Evolutionary conservation across 2,797 vertebrate species (phyloP).

Genomic region (Hyperoplus lanceolatus): DNA sequence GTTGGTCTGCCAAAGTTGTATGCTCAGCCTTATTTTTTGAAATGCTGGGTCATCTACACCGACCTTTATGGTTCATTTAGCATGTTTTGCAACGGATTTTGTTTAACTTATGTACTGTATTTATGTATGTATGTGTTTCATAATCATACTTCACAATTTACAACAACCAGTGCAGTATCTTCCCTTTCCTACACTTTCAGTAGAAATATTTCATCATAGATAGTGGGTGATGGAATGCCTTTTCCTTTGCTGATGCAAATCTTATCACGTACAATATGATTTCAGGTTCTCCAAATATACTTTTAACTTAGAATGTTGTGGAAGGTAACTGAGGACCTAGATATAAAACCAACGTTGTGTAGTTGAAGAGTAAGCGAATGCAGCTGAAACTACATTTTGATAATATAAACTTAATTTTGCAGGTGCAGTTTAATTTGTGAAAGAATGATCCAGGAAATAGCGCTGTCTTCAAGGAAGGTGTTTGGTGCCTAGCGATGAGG

Average conservation of each 20-base stretch:
- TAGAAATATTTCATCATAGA: not conserved
- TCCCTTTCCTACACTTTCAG: not conserved
- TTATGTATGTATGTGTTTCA: too few relatives aligned
- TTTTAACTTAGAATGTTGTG: not conserved
- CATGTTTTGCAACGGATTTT: not conserved
- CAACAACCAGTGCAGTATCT: not conserved
- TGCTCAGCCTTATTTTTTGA: not conserved
- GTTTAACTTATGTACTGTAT: not conserved
- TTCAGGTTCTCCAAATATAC: not conserved
- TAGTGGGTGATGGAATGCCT: not conserved
- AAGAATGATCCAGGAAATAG: slow-evolving; percentile 1
- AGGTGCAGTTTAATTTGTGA: not conserved
- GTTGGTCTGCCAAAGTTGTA: not conserved
- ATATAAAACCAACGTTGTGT: not conserved
- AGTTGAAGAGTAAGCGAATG: not conserved
- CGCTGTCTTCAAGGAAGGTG: not conserved
- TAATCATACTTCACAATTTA: not conserved
- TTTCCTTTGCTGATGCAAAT: not conserved
- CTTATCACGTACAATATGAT: too few relatives aligned
- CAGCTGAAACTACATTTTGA: slow-evolving; percentile 12
- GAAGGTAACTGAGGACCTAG: not conserved
- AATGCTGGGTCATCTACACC: not conserved
- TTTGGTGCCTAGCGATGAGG: not conserved
- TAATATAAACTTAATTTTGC: not conserved
- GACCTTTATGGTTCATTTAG: not conserved